phyloP scores from a whole-genome alignment of 2,888 invertebrate species.

The Lycophotia porphyrea region DNA sequence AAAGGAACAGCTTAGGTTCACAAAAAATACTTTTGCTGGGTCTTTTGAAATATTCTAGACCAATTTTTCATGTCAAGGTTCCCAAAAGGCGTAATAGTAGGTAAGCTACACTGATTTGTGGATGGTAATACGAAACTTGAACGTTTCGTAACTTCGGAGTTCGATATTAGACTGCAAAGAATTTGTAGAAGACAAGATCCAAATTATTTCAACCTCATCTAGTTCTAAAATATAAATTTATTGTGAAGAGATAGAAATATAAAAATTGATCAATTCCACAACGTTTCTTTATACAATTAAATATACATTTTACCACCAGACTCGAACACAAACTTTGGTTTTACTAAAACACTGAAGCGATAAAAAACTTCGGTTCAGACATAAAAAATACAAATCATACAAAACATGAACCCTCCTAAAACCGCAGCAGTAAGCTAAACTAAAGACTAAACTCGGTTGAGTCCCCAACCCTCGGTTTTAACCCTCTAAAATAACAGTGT shows the following conservation, averaged over 20 bases:
- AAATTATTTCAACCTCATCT: too few species aligned
- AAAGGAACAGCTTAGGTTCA: background rate
- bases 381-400: slow-evolving; percentile 22
- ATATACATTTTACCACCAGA: background rate
- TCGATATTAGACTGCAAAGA: background rate
- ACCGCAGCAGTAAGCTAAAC: slow-evolving; percentile 40
- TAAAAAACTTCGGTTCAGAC: slow-evolving; percentile 15
- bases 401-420: slow-evolving; percentile 4
- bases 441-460: slow-evolving; percentile 26
- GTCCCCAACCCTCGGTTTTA: slow-evolving; percentile 39
- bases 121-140: background rate
- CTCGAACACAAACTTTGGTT: slow-evolving; percentile 14
- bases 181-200: background rate
- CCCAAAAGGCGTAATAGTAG: too few species aligned
- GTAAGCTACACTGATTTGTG: background rate
- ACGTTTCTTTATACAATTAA: background rate
- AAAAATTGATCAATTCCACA: background rate
- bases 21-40: background rate
- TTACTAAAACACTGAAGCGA: slow-evolving; percentile 15
- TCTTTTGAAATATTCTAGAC: background rate
- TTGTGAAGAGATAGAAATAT: background rate
- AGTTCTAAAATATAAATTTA: background rate
- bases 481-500: slow-evolving; percentile 64
- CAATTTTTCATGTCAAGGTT: background rate
- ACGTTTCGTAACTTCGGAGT: background rate